Conservation (phyloP, 2,797 vertebrate species). For the Loriculus beryllinus region DNA sequence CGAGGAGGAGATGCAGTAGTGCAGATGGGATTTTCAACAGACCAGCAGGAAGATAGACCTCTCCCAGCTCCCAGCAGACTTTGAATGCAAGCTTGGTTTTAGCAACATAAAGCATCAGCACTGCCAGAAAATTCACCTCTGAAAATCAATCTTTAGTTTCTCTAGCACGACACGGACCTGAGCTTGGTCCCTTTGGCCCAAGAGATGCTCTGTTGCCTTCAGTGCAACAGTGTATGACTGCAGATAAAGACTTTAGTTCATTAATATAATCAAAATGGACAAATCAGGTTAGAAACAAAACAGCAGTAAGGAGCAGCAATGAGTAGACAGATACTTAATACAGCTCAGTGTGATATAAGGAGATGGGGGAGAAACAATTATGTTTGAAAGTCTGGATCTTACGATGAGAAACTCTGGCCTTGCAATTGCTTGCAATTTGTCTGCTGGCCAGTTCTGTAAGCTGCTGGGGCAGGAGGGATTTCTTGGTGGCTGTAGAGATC, state of each 20-base stretch:
- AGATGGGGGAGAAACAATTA: neutral
- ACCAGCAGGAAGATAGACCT: neutral
- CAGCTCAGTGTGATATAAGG: neutral
- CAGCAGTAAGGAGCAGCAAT: neutral
- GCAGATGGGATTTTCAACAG: neutral
- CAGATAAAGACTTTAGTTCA: neutral
- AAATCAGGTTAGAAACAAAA: neutral
- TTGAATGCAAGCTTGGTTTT: neutral
- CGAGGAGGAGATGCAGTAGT: neutral
- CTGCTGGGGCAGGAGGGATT: neutral
- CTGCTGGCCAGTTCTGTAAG: neutral
- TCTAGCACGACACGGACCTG: neutral
- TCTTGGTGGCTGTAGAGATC: conserved; percentile 4
- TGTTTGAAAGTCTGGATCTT: conserved; percentile 12
- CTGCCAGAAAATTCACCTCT: neutral
- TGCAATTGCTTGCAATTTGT: neutral
- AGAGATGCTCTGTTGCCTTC: neutral
- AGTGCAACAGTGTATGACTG: neutral
- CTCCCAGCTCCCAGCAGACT: neutral
- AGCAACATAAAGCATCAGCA: neutral
- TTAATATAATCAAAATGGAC: neutral
- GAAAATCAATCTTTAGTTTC: neutral
- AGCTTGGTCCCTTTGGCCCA: neutral
- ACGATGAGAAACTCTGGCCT: neutral
- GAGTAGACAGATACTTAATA: neutral